These are phyloP conservation scores for Garra rufa DNA, from an alignment of 2,113 vertebrate genomes.

Conservation along the genomic window DNA sequence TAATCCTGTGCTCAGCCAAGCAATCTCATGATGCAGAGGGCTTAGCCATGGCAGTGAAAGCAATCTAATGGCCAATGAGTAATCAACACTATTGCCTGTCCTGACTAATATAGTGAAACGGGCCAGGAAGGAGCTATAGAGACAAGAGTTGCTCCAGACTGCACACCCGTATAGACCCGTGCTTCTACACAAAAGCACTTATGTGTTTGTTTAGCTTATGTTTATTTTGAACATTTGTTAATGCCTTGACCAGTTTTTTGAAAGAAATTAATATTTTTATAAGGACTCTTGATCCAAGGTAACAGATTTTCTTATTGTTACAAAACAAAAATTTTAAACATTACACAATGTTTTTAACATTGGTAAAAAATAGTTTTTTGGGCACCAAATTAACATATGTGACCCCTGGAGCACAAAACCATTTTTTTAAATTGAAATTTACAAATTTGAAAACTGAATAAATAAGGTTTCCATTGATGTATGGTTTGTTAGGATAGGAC, in stretches of 20 bases:
- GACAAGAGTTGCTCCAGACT: neutral
- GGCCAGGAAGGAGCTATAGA: constrained; percentile 52
- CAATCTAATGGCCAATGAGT: constrained; percentile 84
- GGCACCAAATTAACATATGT: too few relatives aligned
- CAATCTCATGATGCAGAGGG: constrained; percentile 81
- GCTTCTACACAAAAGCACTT: neutral
- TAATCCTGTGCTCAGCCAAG: constrained; percentile 81
- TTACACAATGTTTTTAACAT: too few relatives aligned
- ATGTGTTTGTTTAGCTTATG: neutral
- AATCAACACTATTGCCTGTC: constrained; percentile 85
- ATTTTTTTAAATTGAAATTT: too few relatives aligned
- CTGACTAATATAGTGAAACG: constrained; percentile 72
- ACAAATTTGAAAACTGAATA: too few relatives aligned
- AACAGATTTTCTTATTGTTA: too few relatives aligned
- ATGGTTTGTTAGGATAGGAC: too few relatives aligned
- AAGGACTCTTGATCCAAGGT: too few relatives aligned
- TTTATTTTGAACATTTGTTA: neutral
- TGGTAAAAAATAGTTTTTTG: too few relatives aligned
- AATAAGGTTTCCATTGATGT: too few relatives aligned
- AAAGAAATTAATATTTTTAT: too few relatives aligned
- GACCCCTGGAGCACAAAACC: too few relatives aligned
- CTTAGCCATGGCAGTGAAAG: constrained; percentile 79
- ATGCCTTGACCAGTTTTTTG: neutral
- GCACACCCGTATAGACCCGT: neutral
- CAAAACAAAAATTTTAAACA: too few relatives aligned